Evolutionary conservation across 2,113 vertebrate species (phyloP), one percentile per base, ranked within the genome.

Genomic region (Sorex fumeus): DNA sequence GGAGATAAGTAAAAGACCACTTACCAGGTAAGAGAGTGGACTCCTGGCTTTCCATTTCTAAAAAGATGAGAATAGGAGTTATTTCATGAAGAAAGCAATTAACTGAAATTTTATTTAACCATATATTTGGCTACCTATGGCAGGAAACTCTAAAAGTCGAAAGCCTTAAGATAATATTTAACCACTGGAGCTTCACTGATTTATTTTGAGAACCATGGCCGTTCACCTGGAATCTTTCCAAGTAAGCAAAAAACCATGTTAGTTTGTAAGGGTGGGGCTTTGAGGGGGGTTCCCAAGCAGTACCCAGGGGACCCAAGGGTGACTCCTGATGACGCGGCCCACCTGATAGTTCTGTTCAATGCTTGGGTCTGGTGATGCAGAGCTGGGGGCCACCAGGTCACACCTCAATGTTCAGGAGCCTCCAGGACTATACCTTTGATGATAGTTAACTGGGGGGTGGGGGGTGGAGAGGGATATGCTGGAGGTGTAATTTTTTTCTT

Each of bases 61-160:
- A 94, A 85, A 94, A 53, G 50, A 69, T 74, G 40, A 91, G 43
- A 88, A 82, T 19, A 93, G 87, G 32, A 86, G 93, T 18, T 75
- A 64, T 19, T 85, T 85, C 76, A 21, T 88, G 4, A 84, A 78
- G 82, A 93, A 79, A 18, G 6, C 40, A 75, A 19, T 90, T 62
- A n/a, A 47, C 64, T 91, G 91, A 30, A 93, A 95, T 81, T 80
- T 77, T 85, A 70, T 76, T 87, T 89, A 84, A 79, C 4, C 1
- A 88, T 79, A 19, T 53, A 74, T 34, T 50, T 88, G 32, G 27
- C 25, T 83, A 70, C 92, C 75, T 50, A 18, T 4, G 76, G 30
- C 57, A 28, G 79, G 72, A 95, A 87, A 83, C 43, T 69, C 28
- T 16, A 43, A 76, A 76, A 40, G n/a, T 5, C 74, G 34, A 76